phyloP scores from a whole-genome alignment of 2,113 vertebrate species.

The Panurus biarmicus region DNA sequence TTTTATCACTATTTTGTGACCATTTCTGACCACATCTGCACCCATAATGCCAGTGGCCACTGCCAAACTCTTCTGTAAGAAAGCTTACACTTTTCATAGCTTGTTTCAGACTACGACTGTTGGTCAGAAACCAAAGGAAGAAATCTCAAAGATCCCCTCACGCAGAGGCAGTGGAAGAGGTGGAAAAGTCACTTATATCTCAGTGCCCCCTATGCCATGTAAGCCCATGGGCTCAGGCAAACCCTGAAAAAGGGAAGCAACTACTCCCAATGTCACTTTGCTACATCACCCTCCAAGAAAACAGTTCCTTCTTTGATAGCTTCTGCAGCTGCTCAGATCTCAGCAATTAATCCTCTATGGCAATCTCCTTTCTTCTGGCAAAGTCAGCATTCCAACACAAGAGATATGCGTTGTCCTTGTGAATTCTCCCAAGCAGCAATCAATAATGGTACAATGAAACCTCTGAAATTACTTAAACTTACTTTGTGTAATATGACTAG shows the following conservation, averaged over 20 bases:
- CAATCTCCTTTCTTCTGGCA: slow-evolving; percentile 10
- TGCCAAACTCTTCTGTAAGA: neutral
- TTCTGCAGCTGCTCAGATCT: neutral
- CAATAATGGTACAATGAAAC: neutral
- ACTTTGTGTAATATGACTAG: neutral
- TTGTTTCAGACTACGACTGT: neutral
- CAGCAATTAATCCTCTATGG: neutral
- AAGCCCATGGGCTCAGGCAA: neutral
- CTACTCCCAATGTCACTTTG: neutral
- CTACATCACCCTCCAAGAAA: neutral
- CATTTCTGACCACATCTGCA: neutral
- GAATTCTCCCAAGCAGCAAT: neutral
- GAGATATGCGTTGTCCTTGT: neutral
- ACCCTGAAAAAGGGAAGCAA: neutral
- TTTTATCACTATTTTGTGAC: neutral
- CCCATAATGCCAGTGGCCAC: neutral
- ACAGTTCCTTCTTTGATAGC: neutral
- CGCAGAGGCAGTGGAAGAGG: neutral
- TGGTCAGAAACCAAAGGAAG: neutral
- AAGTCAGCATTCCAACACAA: neutral
- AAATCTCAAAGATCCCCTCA: neutral
- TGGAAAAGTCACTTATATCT: neutral
- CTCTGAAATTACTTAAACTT: neutral
- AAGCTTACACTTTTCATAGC: neutral
- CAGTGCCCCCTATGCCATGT: neutral